phyloP scores from a whole-genome alignment of 2,888 invertebrate genomes.

The Xanthostigma xanthostigma region DNA sequence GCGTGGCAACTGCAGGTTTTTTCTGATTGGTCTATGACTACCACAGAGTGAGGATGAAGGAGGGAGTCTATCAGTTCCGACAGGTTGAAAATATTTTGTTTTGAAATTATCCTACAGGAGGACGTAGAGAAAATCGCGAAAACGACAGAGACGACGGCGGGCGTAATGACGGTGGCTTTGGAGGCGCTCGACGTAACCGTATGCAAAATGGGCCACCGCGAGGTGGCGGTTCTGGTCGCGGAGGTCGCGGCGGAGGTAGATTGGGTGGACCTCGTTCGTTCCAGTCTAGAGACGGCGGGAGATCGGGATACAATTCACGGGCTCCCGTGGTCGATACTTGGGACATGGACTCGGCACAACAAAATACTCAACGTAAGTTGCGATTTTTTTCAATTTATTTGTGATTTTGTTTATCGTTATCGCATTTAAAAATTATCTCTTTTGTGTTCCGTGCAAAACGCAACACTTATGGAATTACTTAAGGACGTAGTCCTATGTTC shows the following conservation, averaged over 20 bases:
- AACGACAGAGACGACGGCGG: slow-evolving; percentile 25
- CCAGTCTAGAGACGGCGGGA: slow-evolving; percentile 14
- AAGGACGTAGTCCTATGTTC: too few species aligned
- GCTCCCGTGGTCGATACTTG: slow-evolving; percentile 34
- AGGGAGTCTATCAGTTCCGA: too few species aligned
- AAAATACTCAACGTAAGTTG: slow-evolving; percentile 22
- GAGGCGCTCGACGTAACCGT: slow-evolving; percentile 16
- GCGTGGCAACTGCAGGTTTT: too few species aligned
- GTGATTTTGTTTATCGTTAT: too few species aligned
- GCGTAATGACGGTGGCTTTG: slow-evolving; percentile 23
- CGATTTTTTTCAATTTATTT: too few species aligned
- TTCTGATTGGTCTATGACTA: too few species aligned
- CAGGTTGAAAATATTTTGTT: background rate
- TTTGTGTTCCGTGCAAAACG: too few species aligned
- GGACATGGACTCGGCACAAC: slow-evolving; percentile 23
- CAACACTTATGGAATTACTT: too few species aligned
- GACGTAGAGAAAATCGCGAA: slow-evolving; percentile 15
- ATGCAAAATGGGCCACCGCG: slow-evolving; percentile 31
- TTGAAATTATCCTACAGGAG: slow-evolving; percentile 2
- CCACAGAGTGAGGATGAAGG: too few species aligned
- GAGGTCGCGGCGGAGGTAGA: slow-evolving; percentile 25
- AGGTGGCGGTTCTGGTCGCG: slow-evolving; percentile 36
- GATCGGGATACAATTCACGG: slow-evolving; percentile 19
- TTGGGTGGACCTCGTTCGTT: slow-evolving; percentile 33
- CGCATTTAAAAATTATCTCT: too few species aligned